Evolutionary conservation across 64 coral and sea anemone genomes (phyloP).

Genomic region (Orbicella faveolata): DNA sequence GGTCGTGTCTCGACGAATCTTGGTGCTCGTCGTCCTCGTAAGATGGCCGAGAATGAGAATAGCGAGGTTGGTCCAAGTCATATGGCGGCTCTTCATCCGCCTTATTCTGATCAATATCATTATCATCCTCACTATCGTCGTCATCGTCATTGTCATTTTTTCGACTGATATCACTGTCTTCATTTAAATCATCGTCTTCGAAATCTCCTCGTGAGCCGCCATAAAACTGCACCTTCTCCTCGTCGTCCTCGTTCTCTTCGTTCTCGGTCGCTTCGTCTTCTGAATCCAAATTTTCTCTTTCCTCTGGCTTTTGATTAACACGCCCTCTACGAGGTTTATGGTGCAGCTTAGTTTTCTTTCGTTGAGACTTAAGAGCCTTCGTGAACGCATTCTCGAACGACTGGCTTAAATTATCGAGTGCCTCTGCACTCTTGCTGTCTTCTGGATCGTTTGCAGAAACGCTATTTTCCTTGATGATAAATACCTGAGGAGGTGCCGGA

Average conservation of each 20-base stretch:
- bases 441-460: slow-evolving; percentile 2
- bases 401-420: slow-evolving; percentile 31
- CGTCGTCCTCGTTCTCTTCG: slow-evolving; percentile 4
- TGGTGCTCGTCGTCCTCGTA: background rate
- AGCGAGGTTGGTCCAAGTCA: slow-evolving; percentile 8
- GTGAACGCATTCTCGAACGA: slow-evolving; percentile 28
- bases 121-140: background rate
- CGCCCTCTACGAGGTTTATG: background rate
- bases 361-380: slow-evolving; percentile 17
- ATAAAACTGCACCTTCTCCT: slow-evolving; percentile 10
- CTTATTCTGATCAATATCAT: no score
- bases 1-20: background rate
- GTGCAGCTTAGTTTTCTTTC: background rate
- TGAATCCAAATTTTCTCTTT: background rate
- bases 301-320: background rate
- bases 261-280: background rate
- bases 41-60: background rate
- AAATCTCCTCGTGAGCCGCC: slow-evolving; percentile 4
- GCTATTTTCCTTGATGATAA: slow-evolving; percentile 35
- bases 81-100: background rate
- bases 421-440: slow-evolving; percentile 35
- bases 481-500: slow-evolving; percentile 44
- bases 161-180: background rate
- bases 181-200: background rate
- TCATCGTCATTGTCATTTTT: background rate